Evolutionary conservation across 2,113 vertebrate genomes (phyloP).

Genomic region (Apteryx mantelli): DNA sequence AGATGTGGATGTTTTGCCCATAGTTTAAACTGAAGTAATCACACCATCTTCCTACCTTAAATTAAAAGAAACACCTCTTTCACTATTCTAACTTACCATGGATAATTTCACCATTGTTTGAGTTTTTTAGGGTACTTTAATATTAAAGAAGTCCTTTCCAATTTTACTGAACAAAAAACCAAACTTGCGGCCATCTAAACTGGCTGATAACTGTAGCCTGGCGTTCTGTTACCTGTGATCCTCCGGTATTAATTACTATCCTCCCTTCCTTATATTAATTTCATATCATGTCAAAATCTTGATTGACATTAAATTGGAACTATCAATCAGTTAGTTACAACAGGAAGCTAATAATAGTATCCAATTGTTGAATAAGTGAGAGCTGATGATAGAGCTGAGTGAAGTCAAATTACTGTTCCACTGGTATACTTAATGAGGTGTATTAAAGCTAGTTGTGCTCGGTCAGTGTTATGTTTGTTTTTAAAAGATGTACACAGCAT

Average conservation of each 20-base stretch:
- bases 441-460: background rate
- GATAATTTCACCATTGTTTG: background rate
- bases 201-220: background rate
- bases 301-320: background rate
- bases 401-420: background rate
- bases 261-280: background rate
- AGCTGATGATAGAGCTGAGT: background rate
- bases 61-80: background rate
- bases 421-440: background rate
- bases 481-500: background rate
- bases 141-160: background rate
- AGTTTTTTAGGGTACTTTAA: background rate
- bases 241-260: background rate
- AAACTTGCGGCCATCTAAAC: background rate
- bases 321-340: background rate
- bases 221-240: background rate
- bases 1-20: background rate
- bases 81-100: background rate
- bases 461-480: background rate
- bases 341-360: background rate
- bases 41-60: background rate
- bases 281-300: background rate
- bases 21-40: background rate
- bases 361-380: background rate
- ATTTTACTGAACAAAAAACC: background rate